Base-by-base conservation (phyloP, 2,113 vertebrate species). In the Mystacornis crossleyi region DNA sequence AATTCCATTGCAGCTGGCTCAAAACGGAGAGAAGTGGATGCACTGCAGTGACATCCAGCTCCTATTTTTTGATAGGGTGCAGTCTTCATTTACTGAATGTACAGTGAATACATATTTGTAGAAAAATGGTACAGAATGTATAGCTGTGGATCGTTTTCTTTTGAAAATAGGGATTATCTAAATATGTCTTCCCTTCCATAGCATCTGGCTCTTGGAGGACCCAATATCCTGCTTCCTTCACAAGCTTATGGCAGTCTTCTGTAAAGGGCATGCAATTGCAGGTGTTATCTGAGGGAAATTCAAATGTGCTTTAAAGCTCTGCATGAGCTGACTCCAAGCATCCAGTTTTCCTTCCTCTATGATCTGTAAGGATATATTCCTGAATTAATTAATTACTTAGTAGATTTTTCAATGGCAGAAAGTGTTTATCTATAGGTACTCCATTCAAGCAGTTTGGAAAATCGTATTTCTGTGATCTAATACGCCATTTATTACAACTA, bases 1-100 rank as follows among this genome's bases (percentile, higher is more conserved):
- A 96, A 92, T 89, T 81, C 85, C 78, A 34, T 34, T 79, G 53
- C 66, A 75, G 60, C 31, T 77, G 58, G 16, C 50, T 93, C 69
- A 50, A 87, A 89, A 67, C 6, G 5, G n/a, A 79, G 69, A 67
- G 48, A 71, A 67, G 42, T 34, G 57, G 40, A 71, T 69, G 33
- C 25, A 29, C n/a, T 79, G 47, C 64, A 70, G 62, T 31, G 85
- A 45, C 24, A 61, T 47, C 33, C 61, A 67, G 43, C 20, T 75
- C 66, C n/a, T 78, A 6, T 47, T 64, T 62, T 87, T 75, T 25
- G 14, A 25, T 57, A 57, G 40, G 40, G 34, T 88, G 16, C 50
- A 57, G 1, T 69, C 18, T 70, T 75, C 34, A 51, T 40, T 25
- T 31, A 51, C 9, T 28, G 10, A 43, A 70, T 17, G 12, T 26